phyloP scores from a whole-genome alignment of 2,797 vertebrate genomes.

The Darevskia mixta region DNA sequence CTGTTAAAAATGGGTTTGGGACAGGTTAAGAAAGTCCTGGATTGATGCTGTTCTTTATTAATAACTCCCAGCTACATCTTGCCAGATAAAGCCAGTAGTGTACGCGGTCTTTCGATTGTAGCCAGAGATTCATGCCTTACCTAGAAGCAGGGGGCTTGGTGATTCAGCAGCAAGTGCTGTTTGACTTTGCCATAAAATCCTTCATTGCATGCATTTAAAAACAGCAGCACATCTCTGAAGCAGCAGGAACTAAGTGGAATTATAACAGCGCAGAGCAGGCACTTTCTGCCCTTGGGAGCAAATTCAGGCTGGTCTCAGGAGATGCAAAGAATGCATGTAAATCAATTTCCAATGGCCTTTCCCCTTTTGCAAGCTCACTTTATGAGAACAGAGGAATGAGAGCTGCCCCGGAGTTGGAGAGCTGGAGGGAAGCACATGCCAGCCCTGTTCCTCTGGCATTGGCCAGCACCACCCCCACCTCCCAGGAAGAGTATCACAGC shows the following conservation, averaged over 20 bases:
- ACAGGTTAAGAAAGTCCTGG: too few relatives aligned
- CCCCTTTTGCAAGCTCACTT: neutral
- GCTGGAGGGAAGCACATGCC: too few relatives aligned
- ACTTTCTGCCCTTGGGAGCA: neutral
- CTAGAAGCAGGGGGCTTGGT: constrained; percentile 55
- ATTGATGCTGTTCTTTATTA: too few relatives aligned
- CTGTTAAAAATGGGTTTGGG: too few relatives aligned
- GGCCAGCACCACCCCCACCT: too few relatives aligned
- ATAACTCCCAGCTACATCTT: too few relatives aligned
- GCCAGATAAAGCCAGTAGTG: too few relatives aligned
- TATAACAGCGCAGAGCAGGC: neutral
- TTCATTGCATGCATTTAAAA: constrained; percentile 59
- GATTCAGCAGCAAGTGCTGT: constrained; percentile 64
- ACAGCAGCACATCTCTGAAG: constrained; percentile 31
- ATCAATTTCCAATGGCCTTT: neutral
- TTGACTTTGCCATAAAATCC: constrained; percentile 67
- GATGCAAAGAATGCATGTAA: neutral
- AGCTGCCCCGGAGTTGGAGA: neutral
- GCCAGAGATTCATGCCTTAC: neutral
- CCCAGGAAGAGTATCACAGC: too few relatives aligned
- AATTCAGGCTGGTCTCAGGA: neutral
- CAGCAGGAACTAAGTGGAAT: constrained; percentile 35
- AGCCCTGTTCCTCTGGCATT: too few relatives aligned
- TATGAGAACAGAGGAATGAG: neutral
- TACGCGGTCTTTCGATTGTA: neutral